phyloP scores from a whole-genome alignment of 2,113 vertebrate genomes.

The Chauna torquata region DNA sequence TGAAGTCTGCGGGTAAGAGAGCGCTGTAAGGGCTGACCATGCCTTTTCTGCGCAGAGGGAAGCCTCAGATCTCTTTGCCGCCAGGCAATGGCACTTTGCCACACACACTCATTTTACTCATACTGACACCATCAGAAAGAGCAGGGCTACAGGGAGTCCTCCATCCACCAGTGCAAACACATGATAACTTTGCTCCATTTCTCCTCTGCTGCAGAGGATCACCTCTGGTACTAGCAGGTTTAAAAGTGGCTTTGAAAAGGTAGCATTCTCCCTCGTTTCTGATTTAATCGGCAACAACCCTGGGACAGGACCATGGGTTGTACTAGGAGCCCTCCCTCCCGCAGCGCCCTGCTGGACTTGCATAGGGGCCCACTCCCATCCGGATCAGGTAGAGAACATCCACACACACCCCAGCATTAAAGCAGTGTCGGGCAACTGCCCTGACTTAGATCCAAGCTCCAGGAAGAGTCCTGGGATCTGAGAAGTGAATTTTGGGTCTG shows the following conservation, averaged over 20 bases:
- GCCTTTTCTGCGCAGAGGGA: background rate
- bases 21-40: fast-evolving
- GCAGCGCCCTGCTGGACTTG: background rate
- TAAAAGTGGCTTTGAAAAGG: background rate
- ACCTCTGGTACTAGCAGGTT: background rate
- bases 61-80: background rate
- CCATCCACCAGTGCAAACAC: too few relatives aligned
- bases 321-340: background rate
- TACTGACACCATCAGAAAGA: background rate
- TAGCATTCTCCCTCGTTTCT: background rate
- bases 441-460: background rate
- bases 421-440: background rate
- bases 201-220: background rate
- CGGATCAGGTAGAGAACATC: background rate
- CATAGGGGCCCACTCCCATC: background rate
- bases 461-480: background rate
- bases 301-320: fast-evolving
- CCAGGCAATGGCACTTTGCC: background rate
- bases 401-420: background rate
- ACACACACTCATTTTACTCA: background rate
- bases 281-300: background rate
- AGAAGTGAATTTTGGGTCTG: background rate
- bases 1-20: fast-evolving
- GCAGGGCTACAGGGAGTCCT: background rate
- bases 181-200: background rate